Evolutionary conservation across 2,113 vertebrate genomes (phyloP).

Genomic region (Heliornis fulica): DNA sequence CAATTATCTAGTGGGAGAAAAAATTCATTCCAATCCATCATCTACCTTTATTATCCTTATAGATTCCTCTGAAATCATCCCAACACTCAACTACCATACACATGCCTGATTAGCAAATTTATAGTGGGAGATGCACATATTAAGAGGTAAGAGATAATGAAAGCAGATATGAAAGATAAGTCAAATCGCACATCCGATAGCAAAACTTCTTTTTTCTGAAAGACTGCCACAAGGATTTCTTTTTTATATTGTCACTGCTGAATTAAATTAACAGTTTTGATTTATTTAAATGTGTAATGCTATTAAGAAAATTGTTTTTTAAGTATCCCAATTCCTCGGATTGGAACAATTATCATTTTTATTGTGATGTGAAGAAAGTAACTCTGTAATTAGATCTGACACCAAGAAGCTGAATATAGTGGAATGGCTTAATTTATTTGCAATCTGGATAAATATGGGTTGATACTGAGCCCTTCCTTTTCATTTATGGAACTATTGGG

Average conservation of each 20-base stretch:
- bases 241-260: neutral
- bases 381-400: conserved; percentile 25
- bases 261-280: conserved; percentile 42
- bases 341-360: conserved; percentile 55
- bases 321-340: conserved; percentile 3
- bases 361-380: conserved; percentile 30
- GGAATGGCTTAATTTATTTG: neutral
- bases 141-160: neutral
- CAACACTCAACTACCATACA: neutral
- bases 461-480: neutral
- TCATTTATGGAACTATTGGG: neutral
- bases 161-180: conserved; percentile 21
- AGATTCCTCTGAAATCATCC: neutral
- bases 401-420: neutral
- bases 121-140: neutral
- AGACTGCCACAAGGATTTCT: conserved; percentile 8
- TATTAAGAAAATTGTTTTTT: conserved; percentile 64
- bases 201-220: neutral
- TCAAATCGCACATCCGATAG: neutral
- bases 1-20: neutral
- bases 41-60: neutral
- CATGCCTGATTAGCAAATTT: neutral
- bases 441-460: neutral
- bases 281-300: conserved; percentile 46
- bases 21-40: neutral